phyloP scores from a whole-genome alignment of 2,888 invertebrate species.

The Neocrepidodera transversa region DNA sequence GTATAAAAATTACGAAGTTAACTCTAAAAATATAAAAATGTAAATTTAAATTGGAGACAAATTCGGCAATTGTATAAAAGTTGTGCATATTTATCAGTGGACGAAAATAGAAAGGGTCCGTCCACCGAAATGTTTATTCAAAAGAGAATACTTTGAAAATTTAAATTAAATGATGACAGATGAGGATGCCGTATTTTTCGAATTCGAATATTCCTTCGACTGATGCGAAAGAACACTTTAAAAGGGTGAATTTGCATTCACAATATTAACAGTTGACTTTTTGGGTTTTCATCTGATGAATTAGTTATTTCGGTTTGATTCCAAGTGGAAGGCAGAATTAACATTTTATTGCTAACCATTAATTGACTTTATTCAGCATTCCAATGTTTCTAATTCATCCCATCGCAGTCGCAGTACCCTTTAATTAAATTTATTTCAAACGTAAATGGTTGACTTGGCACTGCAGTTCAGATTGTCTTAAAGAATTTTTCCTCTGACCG shows the following conservation, averaged over 20 bases:
- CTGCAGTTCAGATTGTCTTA: constrained; percentile 7
- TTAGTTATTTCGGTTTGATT: constrained; percentile 43
- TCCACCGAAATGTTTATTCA: constrained; percentile 57
- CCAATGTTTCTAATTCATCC: constrained; percentile 29
- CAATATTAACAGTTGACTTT: constrained; percentile 43
- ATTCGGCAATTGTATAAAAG: constrained; percentile 55
- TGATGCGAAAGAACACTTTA: constrained; percentile 40
- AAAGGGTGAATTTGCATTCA: constrained; percentile 47
- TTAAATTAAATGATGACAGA: constrained; percentile 53
- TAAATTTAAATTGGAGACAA: constrained; percentile 58
- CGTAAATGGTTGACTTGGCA: constrained; percentile 8
- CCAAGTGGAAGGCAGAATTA: constrained; percentile 35
- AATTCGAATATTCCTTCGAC: constrained; percentile 36
- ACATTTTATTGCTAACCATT: constrained; percentile 37
- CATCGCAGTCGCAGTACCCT: constrained; percentile 13
- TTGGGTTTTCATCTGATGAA: constrained; percentile 47
- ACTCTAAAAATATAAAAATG: constrained; percentile 47
- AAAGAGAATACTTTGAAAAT: constrained; percentile 56
- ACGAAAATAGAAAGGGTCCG: constrained; percentile 48
- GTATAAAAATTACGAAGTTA: too few relatives aligned
- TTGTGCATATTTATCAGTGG: constrained; percentile 57
- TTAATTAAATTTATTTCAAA: constrained; percentile 26
- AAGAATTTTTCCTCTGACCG: too few relatives aligned
- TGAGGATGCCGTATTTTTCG: constrained; percentile 41
- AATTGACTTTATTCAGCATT: constrained; percentile 31